Base-by-base conservation (phyloP, 2,888 invertebrate species). In the Listrodromus nycthemerus region DNA sequence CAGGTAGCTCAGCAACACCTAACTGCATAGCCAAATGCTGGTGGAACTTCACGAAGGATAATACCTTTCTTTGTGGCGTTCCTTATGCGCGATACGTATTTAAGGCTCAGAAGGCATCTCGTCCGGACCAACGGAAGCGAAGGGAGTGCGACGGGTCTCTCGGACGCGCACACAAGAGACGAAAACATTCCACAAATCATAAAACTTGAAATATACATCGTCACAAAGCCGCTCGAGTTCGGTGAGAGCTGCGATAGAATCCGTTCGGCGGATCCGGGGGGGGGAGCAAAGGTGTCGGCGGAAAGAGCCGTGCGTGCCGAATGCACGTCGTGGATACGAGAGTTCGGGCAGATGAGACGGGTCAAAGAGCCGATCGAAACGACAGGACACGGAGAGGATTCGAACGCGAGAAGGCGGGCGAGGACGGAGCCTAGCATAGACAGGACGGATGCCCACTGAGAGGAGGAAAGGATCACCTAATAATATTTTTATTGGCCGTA, bases 401-500 rank as follows among this genome's bases (percentile, higher is more conserved):
- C 65, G 58, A 73, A 61, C n/a, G 52, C 61, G 55, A 69, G 24
- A 58, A 58, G 70, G 81, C 61, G 69, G 79, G 71, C 76, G 73
- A 80, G 67, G 74, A 45, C 37, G 58, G 33, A 74, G 78, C 71
- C 66, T 61, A 81, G 80, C 61, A n/a, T 81, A 82, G 82, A 83
- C 63, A 71, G 75, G 70, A 78, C 61, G 71, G 63, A 85, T 86
- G 67, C 80, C 80, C 86, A 80, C 82, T 83, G 85, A 69, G 83
- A 85, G 80, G 79, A 76, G 78, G 74, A 58, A 76, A 81, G 83
- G 85, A 86, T 87, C 88, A 86, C 85, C 91, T 89, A 91, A 89
- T 91, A 92, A 91, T 91, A 89, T 91, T 92, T 91, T 92, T 92
- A 92, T 91, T 91, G 91, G 69, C 90, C 91, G 89, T 92, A 92